Base-by-base conservation (phyloP, 2,797 vertebrate species). In the Pyrocephalus nanus region DNA sequence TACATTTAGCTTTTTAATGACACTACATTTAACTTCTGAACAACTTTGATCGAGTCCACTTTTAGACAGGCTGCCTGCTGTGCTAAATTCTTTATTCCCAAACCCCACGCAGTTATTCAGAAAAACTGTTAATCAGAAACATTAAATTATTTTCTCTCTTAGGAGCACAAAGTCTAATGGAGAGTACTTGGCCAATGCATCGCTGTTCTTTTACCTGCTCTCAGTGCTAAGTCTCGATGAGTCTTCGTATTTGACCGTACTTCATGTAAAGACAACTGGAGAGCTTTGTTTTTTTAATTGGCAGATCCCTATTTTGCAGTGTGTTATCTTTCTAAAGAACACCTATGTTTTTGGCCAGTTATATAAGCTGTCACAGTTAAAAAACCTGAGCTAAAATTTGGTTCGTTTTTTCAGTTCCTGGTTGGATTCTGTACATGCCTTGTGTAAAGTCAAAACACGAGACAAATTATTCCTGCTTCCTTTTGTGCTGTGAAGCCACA, bases 11-110 rank as follows among this genome's bases (percentile, higher is more conserved):
- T 94, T 95, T 88, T 93, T 93, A 89, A 95, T 91, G 88, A 89
- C 92, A 89, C 82, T 90, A 67, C 91, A 91, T 96, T 96, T 94
- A 95, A 95, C 71, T 96, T 95, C 76, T 93, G 94, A 96, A 94
- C 57, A 94, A 95, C 90, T 95, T 95, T 86, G 91, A 95, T 96
- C 83, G 85, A 96, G 91, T 95, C 90, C 70, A 85, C 87, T 95
- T 94, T 90, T 94, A 8, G 57, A 75, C 70, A 93, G 86, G 71
- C 83, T 76, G 43, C 92, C 65, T 94, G 65, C 91, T 96, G 95
- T 76, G 94, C 71, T 92, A 65, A 92, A 89, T 70, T 93, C 89
- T 93, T 93, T 90, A 90, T 96, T 96, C 67, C 65, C 71, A 92
- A 89, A 55, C 47, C 45, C 64, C 25, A 30, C 77, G 86, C 75